Conservation (phyloP, 2,797 vertebrate species). For the Acanthiza pusilla region DNA sequence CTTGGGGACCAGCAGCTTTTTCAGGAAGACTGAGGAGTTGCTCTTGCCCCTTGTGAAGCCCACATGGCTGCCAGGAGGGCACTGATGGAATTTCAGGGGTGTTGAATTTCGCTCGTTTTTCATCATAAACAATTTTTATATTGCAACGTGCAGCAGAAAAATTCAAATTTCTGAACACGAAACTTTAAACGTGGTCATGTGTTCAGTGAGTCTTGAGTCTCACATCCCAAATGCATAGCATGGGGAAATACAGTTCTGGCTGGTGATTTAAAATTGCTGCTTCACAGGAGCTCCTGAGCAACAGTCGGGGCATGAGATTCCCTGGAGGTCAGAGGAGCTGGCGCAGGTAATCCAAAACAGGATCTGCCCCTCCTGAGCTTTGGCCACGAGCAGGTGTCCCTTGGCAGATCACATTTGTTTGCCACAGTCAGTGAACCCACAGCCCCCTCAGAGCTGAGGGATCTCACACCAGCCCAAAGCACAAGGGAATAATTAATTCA, state of each 20-base stretch:
- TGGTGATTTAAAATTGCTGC: neutral
- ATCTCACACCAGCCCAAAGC: neutral
- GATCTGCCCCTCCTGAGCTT: neutral
- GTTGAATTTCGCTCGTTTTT: neutral
- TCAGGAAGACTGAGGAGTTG: neutral
- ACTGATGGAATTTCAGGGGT: accelerated
- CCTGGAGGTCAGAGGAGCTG: accelerated
- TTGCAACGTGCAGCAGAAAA: neutral
- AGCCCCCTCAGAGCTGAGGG: neutral
- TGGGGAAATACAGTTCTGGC: accelerated
- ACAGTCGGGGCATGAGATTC: accelerated
- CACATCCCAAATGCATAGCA: accelerated
- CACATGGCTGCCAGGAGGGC: neutral
- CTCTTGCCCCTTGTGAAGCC: neutral
- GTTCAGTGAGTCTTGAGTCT: neutral
- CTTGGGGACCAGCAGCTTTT: neutral
- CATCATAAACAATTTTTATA: neutral
- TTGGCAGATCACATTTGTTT: neutral
- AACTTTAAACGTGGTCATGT: neutral
- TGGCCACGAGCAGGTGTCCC: neutral
- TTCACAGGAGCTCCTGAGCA: neutral
- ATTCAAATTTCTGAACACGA: neutral
- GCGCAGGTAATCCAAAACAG: neutral
- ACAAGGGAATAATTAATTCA: neutral
- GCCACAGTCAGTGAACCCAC: neutral